Evolutionary conservation across 2,888 invertebrate genomes (phyloP), one percentile per base, ranked within the genome.

Genomic region (Hypsopygia costalis): DNA sequence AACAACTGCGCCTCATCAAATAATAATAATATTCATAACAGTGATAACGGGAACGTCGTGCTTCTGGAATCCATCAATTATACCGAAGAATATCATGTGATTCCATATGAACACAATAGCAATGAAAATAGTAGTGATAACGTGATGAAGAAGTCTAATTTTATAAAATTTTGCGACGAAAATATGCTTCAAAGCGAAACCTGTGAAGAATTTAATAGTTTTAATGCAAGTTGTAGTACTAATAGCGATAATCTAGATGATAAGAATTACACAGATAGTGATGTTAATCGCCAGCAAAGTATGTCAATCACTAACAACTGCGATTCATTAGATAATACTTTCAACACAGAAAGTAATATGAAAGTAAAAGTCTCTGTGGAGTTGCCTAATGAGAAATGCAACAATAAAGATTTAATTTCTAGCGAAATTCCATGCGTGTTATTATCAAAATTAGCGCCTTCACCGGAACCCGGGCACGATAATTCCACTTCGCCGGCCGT

Each of bases 171-270:
- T 64, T 76, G 81, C 49, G 80, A 86, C 45, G 65, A 79, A 64
- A 86, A 82, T 62, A 87, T 88, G 87, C 70, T 88, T 20, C 79
- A 72, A 65, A 86, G 86, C 60, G 87, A 88, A 67, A 81, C 76
- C 12, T 81, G 79, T 58, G 78, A 83, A 59, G 69, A 72, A 52
- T 87, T 69, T 60, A 85, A 86, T 62, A 86, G 87, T 70, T 87
- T 87, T 72, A 75, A 69, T 62, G 76, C 78, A 35, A 68, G 75
- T 46, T 76, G 75, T 66, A 79, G 78, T 52, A 66, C 70, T 47
- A 73, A 68, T 57, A 62, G 62, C 52, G 71, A 68, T 60, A 70
- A 74, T 67, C 57, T 68, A 62, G 79, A 81, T 73, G 73, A 65
- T 54, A 65, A 57, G 55, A 66, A 69, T 52, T 62, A 59, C 46